phyloP scores from a whole-genome alignment of 2,113 vertebrate species.

The Lutjanus erythropterus region DNA sequence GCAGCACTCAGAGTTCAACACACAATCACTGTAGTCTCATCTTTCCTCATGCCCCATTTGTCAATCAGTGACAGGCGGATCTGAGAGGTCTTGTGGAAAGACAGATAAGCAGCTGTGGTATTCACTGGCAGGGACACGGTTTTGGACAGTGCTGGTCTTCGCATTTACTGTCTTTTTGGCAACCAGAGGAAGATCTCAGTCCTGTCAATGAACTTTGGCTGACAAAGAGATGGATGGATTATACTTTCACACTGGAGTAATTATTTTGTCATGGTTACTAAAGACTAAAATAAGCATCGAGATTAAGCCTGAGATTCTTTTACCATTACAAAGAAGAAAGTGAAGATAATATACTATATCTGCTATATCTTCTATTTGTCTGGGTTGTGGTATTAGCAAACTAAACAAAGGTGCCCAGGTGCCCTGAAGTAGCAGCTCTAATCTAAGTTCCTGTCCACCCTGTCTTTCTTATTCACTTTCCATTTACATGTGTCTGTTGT shows the following conservation, averaged over 20 bases:
- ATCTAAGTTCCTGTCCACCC: background rate
- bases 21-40: too few relatives aligned
- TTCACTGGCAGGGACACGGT: background rate
- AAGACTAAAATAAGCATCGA: background rate
- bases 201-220: background rate
- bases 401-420: background rate
- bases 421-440: background rate
- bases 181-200: conserved; percentile 1
- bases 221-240: background rate
- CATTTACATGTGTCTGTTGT: background rate
- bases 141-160: conserved; percentile 13
- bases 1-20: too few relatives aligned
- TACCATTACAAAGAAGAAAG: background rate
- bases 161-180: conserved; percentile 4
- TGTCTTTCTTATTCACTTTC: too few relatives aligned
- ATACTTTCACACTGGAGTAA: background rate
- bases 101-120: conserved; percentile 25
- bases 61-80: background rate
- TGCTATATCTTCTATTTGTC: background rate
- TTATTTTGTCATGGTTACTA: conserved; percentile 4
- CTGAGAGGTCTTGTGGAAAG: background rate
- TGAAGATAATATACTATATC: background rate
- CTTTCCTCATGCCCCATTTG: background rate
- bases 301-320: too few relatives aligned
- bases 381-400: background rate